Evolutionary conservation across 2,888 invertebrate genomes (phyloP).

Genomic region (Holacanthella duospinosa): DNA sequence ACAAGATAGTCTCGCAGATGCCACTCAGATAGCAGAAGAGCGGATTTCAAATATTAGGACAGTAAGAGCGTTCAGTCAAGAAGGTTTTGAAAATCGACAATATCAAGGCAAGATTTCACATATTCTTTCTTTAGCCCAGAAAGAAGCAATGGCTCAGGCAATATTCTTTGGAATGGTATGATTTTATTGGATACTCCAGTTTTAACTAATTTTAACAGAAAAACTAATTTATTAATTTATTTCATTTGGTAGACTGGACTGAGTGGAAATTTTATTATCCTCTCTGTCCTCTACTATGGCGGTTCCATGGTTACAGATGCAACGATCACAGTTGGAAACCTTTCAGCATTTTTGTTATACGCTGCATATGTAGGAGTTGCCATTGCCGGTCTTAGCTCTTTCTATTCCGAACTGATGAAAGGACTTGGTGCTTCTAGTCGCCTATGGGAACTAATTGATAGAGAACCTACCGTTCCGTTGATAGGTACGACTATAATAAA

Average conservation of each 20-base stretch:
- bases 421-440: conserved; percentile 83
- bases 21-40: conserved; percentile 74
- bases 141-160: conserved; percentile 75
- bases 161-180: conserved; percentile 81
- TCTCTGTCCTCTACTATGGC: conserved; percentile 84
- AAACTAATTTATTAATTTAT: conserved; percentile 5
- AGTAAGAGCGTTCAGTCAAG: conserved; percentile 84
- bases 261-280: conserved; percentile 77
- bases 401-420: conserved; percentile 87
- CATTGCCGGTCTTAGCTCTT: conserved; percentile 76
- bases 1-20: conserved; percentile 54
- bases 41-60: conserved; percentile 82
- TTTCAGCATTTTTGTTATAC: conserved; percentile 88
- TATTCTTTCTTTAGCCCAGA: conserved; percentile 67
- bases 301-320: conserved; percentile 72
- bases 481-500: conserved; percentile 47
- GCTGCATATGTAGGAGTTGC: conserved; percentile 89
- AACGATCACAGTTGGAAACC: conserved; percentile 63
- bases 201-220: conserved; percentile 11
- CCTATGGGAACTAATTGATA: conserved; percentile 79
- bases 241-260: conserved; percentile 61
- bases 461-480: conserved; percentile 63
- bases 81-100: conserved; percentile 58
- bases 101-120: conserved; percentile 59
- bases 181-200: conserved; percentile 12